Evolutionary conservation across 1,140 invertebrate genomes (phyloP), one percentile per base, ranked within the genome.

Genomic region (Geopemphigus sp.): DNA sequence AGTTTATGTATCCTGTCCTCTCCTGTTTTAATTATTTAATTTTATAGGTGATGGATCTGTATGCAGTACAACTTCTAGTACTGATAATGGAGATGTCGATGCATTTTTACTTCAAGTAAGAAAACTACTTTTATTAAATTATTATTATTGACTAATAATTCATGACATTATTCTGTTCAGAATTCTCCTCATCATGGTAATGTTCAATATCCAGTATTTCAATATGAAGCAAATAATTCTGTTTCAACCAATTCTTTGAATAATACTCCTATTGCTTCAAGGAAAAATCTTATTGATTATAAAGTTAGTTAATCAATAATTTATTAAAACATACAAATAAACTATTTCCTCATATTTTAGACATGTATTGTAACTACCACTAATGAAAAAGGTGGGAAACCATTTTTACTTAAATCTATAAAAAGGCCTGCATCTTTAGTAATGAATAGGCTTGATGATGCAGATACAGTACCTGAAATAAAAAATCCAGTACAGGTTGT

Each of bases 371-470:
- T 78, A 47, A 78, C 74, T 26, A 78, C 74, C 26, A 54, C 74
- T 26, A 78, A 5, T 78, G 74, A 78, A 78, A 78, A 78, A 29
- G 39, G 39, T 1, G 74, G 74, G 1, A 78, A 78, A 78, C 74
- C 74, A n/a, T 78, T 63, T 47, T 61, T 47, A 45, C 74, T 78
- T 47, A 78, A 78, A 78, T 78, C 74, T 0, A 47, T 78, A 24
- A 78, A 78, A 78, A 61, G 74, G 61, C 74, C 74, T 47, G 74
- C 74, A 63, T 78, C 74, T 39, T 61, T 78, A 78, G 45, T 78
- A 19, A 78, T 78, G 74, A 78, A 63, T 10, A 61, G 57, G 12
- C 57, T 61, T 26, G 74, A 78, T 50, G 74, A 78, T 61, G 15
- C 57, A 14, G 74, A 78, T 4, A 26, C 15, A 47, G 45, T 78